Conservation (phyloP, 2,888 invertebrate genomes). For the Amphimallon solstitiale region DNA sequence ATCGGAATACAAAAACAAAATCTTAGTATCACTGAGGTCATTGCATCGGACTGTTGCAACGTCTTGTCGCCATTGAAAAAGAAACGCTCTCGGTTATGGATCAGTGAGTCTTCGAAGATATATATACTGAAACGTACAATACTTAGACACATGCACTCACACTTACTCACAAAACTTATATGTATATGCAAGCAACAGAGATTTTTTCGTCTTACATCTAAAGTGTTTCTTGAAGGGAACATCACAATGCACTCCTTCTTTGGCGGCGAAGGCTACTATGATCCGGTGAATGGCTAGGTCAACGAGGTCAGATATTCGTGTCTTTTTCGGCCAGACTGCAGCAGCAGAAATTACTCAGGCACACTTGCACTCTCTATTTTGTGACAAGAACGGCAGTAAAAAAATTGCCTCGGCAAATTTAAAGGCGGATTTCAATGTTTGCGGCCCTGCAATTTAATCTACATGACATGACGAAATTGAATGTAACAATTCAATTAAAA, state of each 20-base stretch:
- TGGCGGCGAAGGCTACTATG: conserved; percentile 33
- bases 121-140: conserved; percentile 17
- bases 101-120: conserved; percentile 22
- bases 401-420: background rate
- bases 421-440: background rate
- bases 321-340: conserved; percentile 18
- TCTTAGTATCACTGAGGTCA: conserved; percentile 6
- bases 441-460: too few relatives aligned
- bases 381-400: background rate
- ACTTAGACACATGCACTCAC: conserved; percentile 5
- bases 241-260: conserved; percentile 31
- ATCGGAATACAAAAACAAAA: background rate
- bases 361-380: too few relatives aligned
- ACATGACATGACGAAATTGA: too few relatives aligned
- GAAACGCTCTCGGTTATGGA: conserved; percentile 29
- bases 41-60: conserved; percentile 20
- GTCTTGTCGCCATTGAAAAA: conserved; percentile 26
- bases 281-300: conserved; percentile 25
- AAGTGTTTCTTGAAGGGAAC: conserved; percentile 25
- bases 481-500: too few relatives aligned
- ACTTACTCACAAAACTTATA: background rate
- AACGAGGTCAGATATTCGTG: conserved; percentile 35
- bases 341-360: conserved; percentile 15
- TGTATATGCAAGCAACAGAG: conserved; percentile 1
- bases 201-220: conserved; percentile 17